phyloP scores from a whole-genome alignment of 2,113 vertebrate genomes.

The Neogale vison region DNA sequence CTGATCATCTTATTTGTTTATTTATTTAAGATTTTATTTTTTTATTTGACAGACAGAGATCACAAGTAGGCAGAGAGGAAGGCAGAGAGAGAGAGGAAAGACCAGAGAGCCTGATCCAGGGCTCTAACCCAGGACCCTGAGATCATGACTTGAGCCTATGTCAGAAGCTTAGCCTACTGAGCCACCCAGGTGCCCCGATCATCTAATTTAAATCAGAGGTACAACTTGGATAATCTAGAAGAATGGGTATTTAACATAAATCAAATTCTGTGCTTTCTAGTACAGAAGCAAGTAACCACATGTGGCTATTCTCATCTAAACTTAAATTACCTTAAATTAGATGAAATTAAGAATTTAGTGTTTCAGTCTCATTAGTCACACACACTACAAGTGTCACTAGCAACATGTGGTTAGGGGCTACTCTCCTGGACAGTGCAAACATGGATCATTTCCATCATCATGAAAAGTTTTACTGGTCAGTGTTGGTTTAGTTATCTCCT shows the following conservation, averaged over 20 bases:
- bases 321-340: constrained; percentile 1
- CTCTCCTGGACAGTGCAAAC: not conserved
- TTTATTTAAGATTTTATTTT: too few species aligned
- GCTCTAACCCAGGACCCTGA: too few species aligned
- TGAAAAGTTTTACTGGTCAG: not conserved
- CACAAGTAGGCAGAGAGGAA: too few species aligned
- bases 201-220: constrained; percentile 10
- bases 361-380: not conserved
- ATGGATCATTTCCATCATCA: not conserved
- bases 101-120: too few species aligned
- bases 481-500: not conserved
- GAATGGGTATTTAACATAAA: constrained; percentile 3
- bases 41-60: too few species aligned
- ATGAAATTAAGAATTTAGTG: not conserved
- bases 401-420: not conserved
- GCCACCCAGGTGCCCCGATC: not conserved
- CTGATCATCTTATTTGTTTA: constrained; percentile 1
- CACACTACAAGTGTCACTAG: not conserved
- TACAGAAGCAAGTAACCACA: not conserved
- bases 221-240: constrained; percentile 21
- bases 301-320: constrained; percentile 15
- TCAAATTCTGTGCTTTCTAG: not conserved
- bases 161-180: too few species aligned
- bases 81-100: too few species aligned
- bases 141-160: too few species aligned